Evolutionary conservation across 2,888 invertebrate species (phyloP).

Genomic region (Leucophenga maculata): DNA sequence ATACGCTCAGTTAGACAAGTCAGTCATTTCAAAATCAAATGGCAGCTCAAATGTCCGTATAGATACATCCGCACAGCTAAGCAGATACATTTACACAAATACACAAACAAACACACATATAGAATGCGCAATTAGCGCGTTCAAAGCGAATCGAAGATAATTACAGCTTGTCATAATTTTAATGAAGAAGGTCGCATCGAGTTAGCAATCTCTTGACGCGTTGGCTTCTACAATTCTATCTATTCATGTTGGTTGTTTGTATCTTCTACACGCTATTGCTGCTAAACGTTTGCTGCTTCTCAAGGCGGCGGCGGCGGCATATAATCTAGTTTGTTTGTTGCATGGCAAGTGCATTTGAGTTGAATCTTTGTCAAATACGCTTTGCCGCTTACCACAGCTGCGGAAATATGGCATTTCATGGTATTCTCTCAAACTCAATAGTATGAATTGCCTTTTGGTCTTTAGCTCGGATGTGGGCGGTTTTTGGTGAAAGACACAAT

Average conservation of each 20-base stretch:
- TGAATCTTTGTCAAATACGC: neutral
- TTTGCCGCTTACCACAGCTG: neutral
- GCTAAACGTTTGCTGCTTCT: neutral
- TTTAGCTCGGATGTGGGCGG: neutral
- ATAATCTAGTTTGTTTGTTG: conserved; percentile 42
- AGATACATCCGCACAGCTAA: neutral
- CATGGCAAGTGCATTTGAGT: conserved; percentile 20
- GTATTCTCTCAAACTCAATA: neutral
- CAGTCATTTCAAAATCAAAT: neutral
- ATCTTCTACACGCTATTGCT: no score
- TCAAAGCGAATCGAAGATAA: conserved; percentile 66
- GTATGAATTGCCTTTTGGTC: neutral
- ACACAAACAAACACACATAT: neutral
- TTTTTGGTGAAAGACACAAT: no score
- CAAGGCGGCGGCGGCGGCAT: neutral
- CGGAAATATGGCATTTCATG: neutral
- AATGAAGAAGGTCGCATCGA: conserved; percentile 59
- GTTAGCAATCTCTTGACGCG: conserved; percentile 18
- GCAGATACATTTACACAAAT: neutral
- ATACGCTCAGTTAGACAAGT: neutral
- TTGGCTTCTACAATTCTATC: neutral
- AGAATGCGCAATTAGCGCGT: conserved; percentile 60
- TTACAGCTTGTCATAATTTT: conserved; percentile 66
- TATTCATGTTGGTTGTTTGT: neutral
- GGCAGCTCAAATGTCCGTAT: neutral